Evolutionary conservation across 2,888 invertebrate genomes (phyloP).

Genomic region (Crematogaster levior): DNA sequence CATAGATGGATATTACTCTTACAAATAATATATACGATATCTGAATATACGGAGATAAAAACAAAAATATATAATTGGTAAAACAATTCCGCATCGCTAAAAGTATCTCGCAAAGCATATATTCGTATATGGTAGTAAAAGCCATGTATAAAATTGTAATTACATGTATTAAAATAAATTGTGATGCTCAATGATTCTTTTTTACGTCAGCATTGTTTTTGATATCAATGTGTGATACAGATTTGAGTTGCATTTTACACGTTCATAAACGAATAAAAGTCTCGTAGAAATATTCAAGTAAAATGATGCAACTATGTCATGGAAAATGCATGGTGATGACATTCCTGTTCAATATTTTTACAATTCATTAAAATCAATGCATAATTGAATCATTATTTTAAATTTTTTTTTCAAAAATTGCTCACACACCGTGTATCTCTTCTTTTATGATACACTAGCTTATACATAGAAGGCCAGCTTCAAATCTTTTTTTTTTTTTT

Average conservation of each 20-base stretch:
- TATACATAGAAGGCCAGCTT: conserved; percentile 54
- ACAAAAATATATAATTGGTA: conserved; percentile 2
- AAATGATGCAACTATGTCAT: conserved; percentile 35
- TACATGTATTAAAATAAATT: conserved; percentile 27
- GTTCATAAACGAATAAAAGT: conserved; percentile 4
- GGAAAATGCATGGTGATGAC: conserved; percentile 16
- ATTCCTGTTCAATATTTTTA: not conserved
- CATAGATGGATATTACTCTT: not conserved
- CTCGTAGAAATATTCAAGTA: not conserved
- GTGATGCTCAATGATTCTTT: conserved; percentile 15
- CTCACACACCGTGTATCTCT: not conserved
- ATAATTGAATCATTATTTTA: conserved; percentile 2
- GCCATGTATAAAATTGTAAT: not conserved
- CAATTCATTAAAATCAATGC: not conserved
- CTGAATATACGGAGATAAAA: not conserved
- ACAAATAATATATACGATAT: not conserved
- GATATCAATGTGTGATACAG: conserved; percentile 40
- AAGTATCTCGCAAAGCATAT: conserved; percentile 18
- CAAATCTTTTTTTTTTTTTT: conserved; percentile 34
- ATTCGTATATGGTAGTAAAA: conserved; percentile 8
- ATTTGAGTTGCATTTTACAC: conserved; percentile 7
- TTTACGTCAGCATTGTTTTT: not conserved
- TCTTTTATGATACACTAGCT: conserved; percentile 1
- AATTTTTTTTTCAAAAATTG: conserved; percentile 1
- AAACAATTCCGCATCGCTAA: conserved; percentile 19